phyloP scores from a whole-genome alignment of 2,888 invertebrate species.

The Lepidonotus clava region DNA sequence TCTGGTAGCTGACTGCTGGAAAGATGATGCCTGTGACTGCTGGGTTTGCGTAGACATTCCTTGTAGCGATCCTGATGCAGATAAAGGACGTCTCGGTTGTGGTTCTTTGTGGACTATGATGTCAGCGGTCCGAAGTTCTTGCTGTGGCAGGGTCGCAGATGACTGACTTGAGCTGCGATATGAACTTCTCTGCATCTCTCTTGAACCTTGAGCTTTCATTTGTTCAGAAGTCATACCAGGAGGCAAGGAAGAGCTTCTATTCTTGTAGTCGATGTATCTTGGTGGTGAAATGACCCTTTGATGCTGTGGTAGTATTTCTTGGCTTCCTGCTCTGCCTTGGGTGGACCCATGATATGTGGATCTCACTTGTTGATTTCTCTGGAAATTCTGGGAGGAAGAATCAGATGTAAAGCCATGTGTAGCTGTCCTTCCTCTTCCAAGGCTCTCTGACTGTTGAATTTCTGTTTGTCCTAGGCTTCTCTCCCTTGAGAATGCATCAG shows the following conservation, averaged over 20 bases:
- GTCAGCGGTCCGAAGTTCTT: neutral
- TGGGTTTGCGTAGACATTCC: neutral
- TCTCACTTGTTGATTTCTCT: neutral
- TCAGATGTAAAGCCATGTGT: no score
- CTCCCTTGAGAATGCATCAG: neutral
- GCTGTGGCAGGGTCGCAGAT: conserved; percentile 6
- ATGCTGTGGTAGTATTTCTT: neutral
- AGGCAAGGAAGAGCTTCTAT: conserved; percentile 12
- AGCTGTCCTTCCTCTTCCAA: neutral
- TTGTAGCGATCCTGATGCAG: neutral
- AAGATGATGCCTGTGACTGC: neutral
- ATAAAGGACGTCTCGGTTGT: neutral
- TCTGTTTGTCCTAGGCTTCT: neutral
- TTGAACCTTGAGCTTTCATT: conserved; percentile 5
- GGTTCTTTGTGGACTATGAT: neutral
- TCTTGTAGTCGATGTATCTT: neutral
- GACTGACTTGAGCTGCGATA: neutral
- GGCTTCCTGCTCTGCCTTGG: neutral
- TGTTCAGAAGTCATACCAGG: conserved; percentile 6
- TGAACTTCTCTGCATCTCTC: neutral
- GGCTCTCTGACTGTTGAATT: neutral
- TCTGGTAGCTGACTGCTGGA: neutral
- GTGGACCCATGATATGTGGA: neutral
- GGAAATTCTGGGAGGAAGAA: neutral
- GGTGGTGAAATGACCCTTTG: neutral